These are phyloP conservation scores for Pasiphila rectangulata DNA, from an alignment of 2,888 invertebrate species.

Conservation along the genomic window DNA sequence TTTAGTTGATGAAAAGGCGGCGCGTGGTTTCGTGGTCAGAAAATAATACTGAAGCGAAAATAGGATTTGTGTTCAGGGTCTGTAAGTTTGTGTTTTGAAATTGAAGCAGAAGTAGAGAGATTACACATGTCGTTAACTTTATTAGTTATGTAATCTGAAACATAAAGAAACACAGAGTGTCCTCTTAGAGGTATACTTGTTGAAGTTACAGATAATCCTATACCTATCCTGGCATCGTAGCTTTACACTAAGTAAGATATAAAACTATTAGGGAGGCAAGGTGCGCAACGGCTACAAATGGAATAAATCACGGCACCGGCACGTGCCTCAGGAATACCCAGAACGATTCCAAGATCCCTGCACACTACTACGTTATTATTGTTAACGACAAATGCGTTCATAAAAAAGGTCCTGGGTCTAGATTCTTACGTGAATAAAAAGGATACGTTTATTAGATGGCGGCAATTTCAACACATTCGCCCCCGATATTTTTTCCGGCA, in stretches of 20 bases:
- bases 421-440: constrained; percentile 36
- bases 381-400: constrained; percentile 39
- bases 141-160: too few species aligned
- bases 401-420: constrained; percentile 41
- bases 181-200: too few species aligned
- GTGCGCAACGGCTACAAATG: constrained; percentile 45
- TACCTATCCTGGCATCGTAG: background rate
- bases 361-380: constrained; percentile 37
- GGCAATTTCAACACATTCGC: constrained; percentile 27
- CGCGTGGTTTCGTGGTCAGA: background rate
- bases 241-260: constrained; percentile 28
- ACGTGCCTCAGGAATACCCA: constrained; percentile 33
- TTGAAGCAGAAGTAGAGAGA: background rate
- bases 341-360: constrained; percentile 35
- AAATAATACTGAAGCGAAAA: background rate
- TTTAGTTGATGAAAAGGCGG: constrained; percentile 15
- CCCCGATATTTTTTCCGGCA: constrained; percentile 21
- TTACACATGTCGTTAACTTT: background rate
- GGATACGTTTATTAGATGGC: constrained; percentile 29
- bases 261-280: constrained; percentile 35
- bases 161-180: background rate
- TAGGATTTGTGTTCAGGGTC: background rate
- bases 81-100: background rate
- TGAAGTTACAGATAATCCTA: background rate
- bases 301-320: constrained; percentile 39